A percentile compares a stretch with the other conserved stretches of the same genome.
phyloP scores from a whole-genome alignment of 2,113 vertebrate genomes.

The Crocuta crocuta region DNA sequence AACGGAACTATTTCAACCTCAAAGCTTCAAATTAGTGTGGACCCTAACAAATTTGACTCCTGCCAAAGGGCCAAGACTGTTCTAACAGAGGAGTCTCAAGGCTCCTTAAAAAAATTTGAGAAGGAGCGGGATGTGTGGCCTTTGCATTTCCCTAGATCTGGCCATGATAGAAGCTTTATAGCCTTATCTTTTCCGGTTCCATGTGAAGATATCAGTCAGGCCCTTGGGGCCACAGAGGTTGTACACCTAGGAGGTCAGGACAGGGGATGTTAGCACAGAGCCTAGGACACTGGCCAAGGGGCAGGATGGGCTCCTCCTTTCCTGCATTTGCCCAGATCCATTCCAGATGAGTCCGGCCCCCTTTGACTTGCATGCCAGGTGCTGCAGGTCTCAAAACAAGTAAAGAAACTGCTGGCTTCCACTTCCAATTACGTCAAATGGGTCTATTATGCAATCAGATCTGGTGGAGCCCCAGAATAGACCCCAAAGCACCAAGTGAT shows the following conservation, averaged over 20 bases:
- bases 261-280: not conserved
- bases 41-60: not conserved
- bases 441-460: not conserved
- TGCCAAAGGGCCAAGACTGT: fast-evolving
- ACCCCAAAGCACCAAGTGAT: not conserved
- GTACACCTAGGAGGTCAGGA: not conserved
- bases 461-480: not conserved
- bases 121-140: not conserved
- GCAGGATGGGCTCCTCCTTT: not conserved
- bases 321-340: not conserved
- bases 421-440: not conserved
- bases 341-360: not conserved
- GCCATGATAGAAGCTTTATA: not conserved
- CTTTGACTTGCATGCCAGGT: not conserved
- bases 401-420: slow-evolving; percentile 27
- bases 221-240: not conserved
- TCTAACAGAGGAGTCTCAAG: not conserved
- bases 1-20: not conserved
- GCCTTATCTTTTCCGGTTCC: not conserved
- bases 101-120: not conserved
- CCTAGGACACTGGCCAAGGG: not conserved
- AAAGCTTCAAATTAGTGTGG: not conserved
- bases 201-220: not conserved
- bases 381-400: not conserved
- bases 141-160: not conserved